Base-by-base conservation (phyloP, 2,113 vertebrate genomes). In the Telmatochromis brachygnathus region DNA sequence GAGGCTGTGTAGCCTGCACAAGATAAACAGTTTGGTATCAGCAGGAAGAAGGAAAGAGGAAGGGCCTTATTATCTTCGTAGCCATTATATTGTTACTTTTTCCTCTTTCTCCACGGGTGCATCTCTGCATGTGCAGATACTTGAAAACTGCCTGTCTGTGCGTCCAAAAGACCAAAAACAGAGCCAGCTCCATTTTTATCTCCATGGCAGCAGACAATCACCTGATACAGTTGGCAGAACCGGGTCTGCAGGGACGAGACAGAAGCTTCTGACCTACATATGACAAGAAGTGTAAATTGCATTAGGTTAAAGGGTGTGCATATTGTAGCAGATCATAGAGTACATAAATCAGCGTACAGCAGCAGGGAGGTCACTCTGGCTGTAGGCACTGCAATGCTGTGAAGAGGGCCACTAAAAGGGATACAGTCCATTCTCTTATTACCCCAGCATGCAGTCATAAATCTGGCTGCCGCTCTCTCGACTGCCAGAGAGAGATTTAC, bases 11-110 rank as follows among this genome's bases (percentile, higher is more conserved):
- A 82, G 35, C n/a, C 23, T 35, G 49, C 55, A 77, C 47, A 83
- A 54, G 62, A 91, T 53, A 88, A 81, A 79, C 54, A 28, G 5
- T 12, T 65, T 79, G 47, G 21, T 88, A 90, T 91, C 90, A 93
- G 87, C 92, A 91, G 93, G 94, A 94, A 91, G 84, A 55, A 68
- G 87, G 81, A 60, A 89, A 77, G 49, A 88, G 91, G 92, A 93
- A 91, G 83, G 33, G 55, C 28, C 81, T 85, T 65, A 88, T 94
- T 88, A 92, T 92, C 90, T 88, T 81, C 37, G 10, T 6, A 39
- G 77, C 42, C 84, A 92, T 94, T 93, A 85, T 26, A 21, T 47
- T 88, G 70, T 88, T 87, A 83, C 70, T 75, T 88, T 77, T 73
- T 42, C 68, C 68, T 73, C 68, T n/a, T 42, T 62, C 30, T 56